Evolutionary conservation across 2,888 invertebrate genomes (phyloP).

Genomic region (Helleia helle): DNA sequence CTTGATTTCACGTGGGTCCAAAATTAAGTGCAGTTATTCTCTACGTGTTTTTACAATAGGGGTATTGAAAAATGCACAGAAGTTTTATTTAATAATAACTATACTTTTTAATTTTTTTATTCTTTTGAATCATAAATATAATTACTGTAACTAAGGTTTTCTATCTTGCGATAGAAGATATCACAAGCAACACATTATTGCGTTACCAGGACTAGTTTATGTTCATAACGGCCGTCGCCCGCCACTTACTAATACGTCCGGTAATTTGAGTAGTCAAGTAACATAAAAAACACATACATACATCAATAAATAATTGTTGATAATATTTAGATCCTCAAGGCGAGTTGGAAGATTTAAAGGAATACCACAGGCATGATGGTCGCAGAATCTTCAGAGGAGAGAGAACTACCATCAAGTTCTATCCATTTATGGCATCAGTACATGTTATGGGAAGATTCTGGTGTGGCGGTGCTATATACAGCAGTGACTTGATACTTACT

Average conservation of each 20-base stretch:
- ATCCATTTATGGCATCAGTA: conserved; percentile 57
- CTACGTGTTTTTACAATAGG: too few relatives aligned
- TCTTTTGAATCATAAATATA: too few relatives aligned
- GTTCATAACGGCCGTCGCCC: not conserved
- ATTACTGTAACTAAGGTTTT: too few relatives aligned
- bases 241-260: not conserved
- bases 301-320: not conserved
- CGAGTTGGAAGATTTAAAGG: conserved; percentile 42
- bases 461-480: conserved; percentile 54
- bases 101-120: too few relatives aligned
- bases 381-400: conserved; percentile 50
- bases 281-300: not conserved
- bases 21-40: too few relatives aligned
- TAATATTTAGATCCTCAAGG: conserved; percentile 45
- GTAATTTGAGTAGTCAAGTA: too few relatives aligned
- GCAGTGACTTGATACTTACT: conserved; percentile 47
- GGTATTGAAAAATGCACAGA: too few relatives aligned
- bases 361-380: conserved; percentile 37
- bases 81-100: too few relatives aligned
- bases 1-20: too few relatives aligned
- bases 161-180: too few relatives aligned
- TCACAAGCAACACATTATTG: too few relatives aligned
- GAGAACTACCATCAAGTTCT: conserved; percentile 43
- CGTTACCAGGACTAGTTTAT: too few relatives aligned
- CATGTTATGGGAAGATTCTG: conserved; percentile 59